Evolutionary conservation across 1,140 invertebrate species (phyloP), one percentile per base, ranked within the genome.

Genomic region (Drosophila ohnishii): DNA sequence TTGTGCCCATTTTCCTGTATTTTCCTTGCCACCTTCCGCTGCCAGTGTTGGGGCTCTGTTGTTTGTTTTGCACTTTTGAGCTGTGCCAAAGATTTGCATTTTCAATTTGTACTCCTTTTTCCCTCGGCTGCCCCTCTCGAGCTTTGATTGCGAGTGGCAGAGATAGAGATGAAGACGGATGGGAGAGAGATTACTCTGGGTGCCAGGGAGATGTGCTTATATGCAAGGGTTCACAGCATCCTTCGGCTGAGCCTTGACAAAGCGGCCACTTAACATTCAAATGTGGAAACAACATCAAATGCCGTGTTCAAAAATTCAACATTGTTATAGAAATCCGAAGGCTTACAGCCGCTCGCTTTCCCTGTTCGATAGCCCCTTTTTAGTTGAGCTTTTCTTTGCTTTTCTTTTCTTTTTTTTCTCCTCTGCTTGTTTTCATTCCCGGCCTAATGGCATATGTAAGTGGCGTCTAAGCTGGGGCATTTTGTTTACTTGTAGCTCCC

Each of bases 1-100:
- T 3, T 11, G 25, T 22, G 50, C 28, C 25, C 9, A 10, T 37
- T 37, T 45, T 16, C 28, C 45, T 34, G 11, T 22, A 5, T 22
- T 28, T 37, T 35, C 28, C 6, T 7, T 35, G 32, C 22, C 22
- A 22, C 22, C 22, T 32, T 16, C 32, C 25, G 19, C 47, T 16
- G 30, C 37, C 61, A 25, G 22, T 39, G 22, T 39, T 64, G 58
- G 58, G 61, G 44, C 75, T 0, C 25, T 28, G 25, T 28, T 87
- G 80, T 87, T 83, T 88, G 57, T 86, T 83, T 83, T 88, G 79
- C 83, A 86, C 75, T 86, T 86, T 86, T 79, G 83, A 83, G 83
- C 79, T 79, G 71, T 86, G 63, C 66, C 75, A 77, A 79, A 87
- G 83, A 86, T 86, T 86, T 86, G 71, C 83, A 87, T 87, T 86